These are phyloP conservation scores for Leucosticte australis DNA, from an alignment of 2,113 vertebrate species.

Conservation along the genomic window DNA sequence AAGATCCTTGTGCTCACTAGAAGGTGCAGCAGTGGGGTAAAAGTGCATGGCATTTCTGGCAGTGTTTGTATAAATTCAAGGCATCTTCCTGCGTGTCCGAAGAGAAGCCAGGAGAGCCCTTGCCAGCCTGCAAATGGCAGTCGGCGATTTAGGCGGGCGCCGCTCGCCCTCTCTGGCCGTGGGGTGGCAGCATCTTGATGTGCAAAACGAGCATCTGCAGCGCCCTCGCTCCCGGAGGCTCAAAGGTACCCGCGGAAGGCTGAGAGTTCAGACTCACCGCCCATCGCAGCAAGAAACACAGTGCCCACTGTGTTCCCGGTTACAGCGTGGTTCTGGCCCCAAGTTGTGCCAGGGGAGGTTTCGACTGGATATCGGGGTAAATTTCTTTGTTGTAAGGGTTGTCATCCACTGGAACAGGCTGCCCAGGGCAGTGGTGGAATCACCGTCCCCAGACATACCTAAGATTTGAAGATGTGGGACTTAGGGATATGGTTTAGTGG, in stretches of 20 bases:
- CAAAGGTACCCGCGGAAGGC: neutral
- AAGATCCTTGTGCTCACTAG: neutral
- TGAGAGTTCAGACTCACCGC: accelerated
- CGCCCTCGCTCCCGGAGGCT: neutral
- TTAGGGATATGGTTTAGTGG: neutral
- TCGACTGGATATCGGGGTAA: neutral
- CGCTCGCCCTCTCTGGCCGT: neutral
- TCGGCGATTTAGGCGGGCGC: neutral
- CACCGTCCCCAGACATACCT: neutral
- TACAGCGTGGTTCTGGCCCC: neutral
- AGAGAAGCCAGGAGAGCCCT: neutral
- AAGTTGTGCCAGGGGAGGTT: neutral
- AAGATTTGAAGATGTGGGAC: neutral
- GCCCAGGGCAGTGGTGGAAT: neutral
- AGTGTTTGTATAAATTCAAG: neutral
- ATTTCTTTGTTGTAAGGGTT: neutral
- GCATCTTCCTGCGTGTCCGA: neutral
- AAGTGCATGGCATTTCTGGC: neutral
- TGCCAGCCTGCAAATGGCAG: neutral
- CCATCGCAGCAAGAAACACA: neutral
- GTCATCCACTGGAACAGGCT: neutral
- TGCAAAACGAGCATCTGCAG: neutral
- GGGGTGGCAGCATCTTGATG: constrained; percentile 50
- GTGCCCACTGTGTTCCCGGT: neutral
- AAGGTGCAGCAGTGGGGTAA: neutral